Percentiles rank a stretch among this genome's conserved stretches.
These are phyloP conservation scores for Melanostoma scalare DNA, from an alignment of 2,888 invertebrate genomes.

Conservation along the genomic window DNA sequence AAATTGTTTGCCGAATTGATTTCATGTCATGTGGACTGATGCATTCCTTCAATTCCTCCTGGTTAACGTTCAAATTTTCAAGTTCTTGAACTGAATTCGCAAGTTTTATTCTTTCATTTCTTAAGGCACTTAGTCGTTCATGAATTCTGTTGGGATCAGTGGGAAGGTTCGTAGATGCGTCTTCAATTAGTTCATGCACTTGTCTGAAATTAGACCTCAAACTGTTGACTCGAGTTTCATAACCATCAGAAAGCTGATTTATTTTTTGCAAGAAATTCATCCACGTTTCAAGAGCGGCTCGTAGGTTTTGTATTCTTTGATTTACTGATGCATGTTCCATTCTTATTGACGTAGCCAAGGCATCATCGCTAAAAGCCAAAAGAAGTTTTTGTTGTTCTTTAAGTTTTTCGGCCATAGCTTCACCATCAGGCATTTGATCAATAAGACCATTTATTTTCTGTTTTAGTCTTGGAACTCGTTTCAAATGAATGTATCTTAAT, in stretches of 20 bases:
- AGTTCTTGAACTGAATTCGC: slow-evolving; percentile 83
- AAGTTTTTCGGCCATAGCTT: slow-evolving; percentile 85
- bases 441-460: slow-evolving; percentile 87
- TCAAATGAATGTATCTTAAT: slow-evolving; percentile 90
- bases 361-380: slow-evolving; percentile 88
- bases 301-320: slow-evolving; percentile 90
- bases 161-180: slow-evolving; percentile 84
- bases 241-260: slow-evolving; percentile 85
- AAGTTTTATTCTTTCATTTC: slow-evolving; percentile 84
- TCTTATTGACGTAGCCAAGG: slow-evolving; percentile 89
- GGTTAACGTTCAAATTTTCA: slow-evolving; percentile 88
- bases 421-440: slow-evolving; percentile 87
- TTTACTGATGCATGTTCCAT: slow-evolving; percentile 91
- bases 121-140: slow-evolving; percentile 85
- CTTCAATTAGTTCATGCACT: slow-evolving; percentile 85
- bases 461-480: slow-evolving; percentile 88
- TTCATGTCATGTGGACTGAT: slow-evolving; percentile 93
- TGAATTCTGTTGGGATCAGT: slow-evolving; percentile 85
- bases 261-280: slow-evolving; percentile 88
- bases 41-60: slow-evolving; percentile 92
- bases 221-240: slow-evolving; percentile 85
- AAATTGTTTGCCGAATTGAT: slow-evolving; percentile 89
- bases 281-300: slow-evolving; percentile 92
- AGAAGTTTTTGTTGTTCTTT: slow-evolving; percentile 86
- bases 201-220: slow-evolving; percentile 86